Base-by-base conservation (phyloP, 2,888 invertebrate genomes). In the Perdita meconis region DNA sequence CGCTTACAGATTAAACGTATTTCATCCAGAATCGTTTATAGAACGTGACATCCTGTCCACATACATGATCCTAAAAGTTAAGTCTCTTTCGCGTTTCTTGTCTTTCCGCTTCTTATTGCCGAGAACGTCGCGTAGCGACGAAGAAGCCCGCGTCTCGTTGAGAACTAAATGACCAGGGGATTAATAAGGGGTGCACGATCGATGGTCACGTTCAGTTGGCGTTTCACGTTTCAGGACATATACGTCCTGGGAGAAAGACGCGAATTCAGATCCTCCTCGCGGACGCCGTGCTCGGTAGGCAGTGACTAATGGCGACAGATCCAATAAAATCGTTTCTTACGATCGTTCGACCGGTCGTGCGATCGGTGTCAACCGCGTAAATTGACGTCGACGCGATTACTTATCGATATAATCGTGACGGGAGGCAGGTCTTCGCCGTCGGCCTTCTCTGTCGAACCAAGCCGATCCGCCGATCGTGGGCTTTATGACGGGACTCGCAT, bases 311-410 rank as follows among this genome's bases (percentile, higher is more conserved):
- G 73, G 66, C 70, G 68, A 70, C 70, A 36, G 60, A 63, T 36
- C 53, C 60, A 67, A 83, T 81, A 83, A 83, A 83, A 83, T 78
- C 68, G 66, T 81, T 82, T 78, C 81, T 83, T 82, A 75, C 76
- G 53, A 22, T 70, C 64, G 16, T 44, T 42, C 64, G 68, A 59
- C 53, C 71, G 40, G 71, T 66, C 69, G 67, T 26, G 60, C 19
- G 78, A 80, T 78, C 82, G 71, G 69, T 74, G 68, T 69, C 78
- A 61, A 72, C 30, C 69, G 72, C 74, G 74, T 75, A 80, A 82
- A 78, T 82, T 82, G 71, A 82, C 69, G 74, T 83, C 56, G 71
- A 79, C 70, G 74, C 71, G 75, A 65, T 73, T 77, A 78, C 68
- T 77, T 81, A 71, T 70, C 69, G 67, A 19, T 47, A 47, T 47